Evolutionary conservation across 2,888 invertebrate genomes (phyloP), one percentile per base, ranked within the genome.

Genomic region (Aproaerema taeniolella): DNA sequence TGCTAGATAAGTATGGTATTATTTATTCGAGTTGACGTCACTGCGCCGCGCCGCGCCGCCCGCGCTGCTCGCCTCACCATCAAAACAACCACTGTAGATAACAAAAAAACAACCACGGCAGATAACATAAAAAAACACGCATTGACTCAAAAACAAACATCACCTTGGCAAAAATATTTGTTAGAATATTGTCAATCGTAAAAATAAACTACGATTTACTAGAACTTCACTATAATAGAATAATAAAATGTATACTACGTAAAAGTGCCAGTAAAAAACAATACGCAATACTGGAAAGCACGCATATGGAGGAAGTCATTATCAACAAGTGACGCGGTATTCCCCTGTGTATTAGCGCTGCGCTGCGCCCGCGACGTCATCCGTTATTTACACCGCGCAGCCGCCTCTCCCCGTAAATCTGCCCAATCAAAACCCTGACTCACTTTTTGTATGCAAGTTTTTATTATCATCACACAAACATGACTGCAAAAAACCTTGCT

Each of bases 291-390:
- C 20, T 26, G 39, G 39, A 36, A 39, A 37, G 31, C 34, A 41
- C 36, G 25, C 20, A 3, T 30, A 15, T 26, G 29, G 38, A 55
- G 55, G 53, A 56, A 60, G 53, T 54, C 43, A 53, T 59, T 64
- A 70, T 68, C 62, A 48, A 39, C 31, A 39, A 43, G 49, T 74
- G 71, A 73, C 70, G 61, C 55, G 75, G 80, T 74, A 75, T 75
- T 80, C 66, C 80, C 80, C 75, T 49, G 49, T 50, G 52, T 49
- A 47, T 50, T 43, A 45, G 3, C 26, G 6, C 6, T 20, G 20
- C 26, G 46, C 42, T 41, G 41, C 41, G 47, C 43, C 38, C 15
- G 17, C 35, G 38, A 43, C 43, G 43, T 43, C 45, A 42, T 30
- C 14, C 31, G 29, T 37, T 43, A 39, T 43, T 42, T 43, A 39